Base-by-base conservation (phyloP, 2,888 invertebrate genomes). In the Cremastinae sp. region DNA sequence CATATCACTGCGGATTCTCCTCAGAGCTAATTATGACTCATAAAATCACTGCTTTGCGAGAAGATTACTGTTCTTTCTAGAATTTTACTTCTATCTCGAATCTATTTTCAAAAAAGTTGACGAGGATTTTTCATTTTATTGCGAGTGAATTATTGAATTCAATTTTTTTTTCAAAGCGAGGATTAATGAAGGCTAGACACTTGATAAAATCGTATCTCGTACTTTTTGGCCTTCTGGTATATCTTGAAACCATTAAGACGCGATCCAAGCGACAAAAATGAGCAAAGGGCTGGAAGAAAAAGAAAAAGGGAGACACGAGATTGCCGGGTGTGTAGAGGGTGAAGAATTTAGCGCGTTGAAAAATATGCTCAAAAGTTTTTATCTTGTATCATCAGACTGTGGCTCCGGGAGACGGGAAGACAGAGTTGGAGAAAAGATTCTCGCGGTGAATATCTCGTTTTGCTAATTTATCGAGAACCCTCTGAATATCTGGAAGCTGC, bases 281-380 rank as follows among this genome's bases (percentile, higher is more conserved):
- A 28, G 2, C 45, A 14, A 22, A 22, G 18, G 22, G 47, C 22
- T 9, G 20, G 43, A 10, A 20, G 49, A 14, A 35, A 28, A 61
- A 53, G 20, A 18, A 49, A 7, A 53, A 28, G 51, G 59, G 53
- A 41, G 45, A 41, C 55, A 28, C 43, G 14, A 20, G 59, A 47
- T 55, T 41, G 56, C 49, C 43, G 16, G 35, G 12, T 20, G 8
- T 9, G 37, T 37, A 20, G 49, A 64, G 74, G 77, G 68, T 47
- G 78, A 78, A 79, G 79, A 58, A 47, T 80, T 80, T 75, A 77
- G 68, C 78, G 81, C 80, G 83, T 78, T 79, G 83, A 86, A 85
- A 85, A 86, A 86, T 85, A 86, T 86, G 86, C 81, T 83, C 75
- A 74, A 76, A 85, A 86, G 83, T 86, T 85, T 86, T 86, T 86